Percentiles rank a stretch among this genome's conserved stretches.
phyloP scores from a whole-genome alignment of 2,797 vertebrate species.

The Picus viridis region DNA sequence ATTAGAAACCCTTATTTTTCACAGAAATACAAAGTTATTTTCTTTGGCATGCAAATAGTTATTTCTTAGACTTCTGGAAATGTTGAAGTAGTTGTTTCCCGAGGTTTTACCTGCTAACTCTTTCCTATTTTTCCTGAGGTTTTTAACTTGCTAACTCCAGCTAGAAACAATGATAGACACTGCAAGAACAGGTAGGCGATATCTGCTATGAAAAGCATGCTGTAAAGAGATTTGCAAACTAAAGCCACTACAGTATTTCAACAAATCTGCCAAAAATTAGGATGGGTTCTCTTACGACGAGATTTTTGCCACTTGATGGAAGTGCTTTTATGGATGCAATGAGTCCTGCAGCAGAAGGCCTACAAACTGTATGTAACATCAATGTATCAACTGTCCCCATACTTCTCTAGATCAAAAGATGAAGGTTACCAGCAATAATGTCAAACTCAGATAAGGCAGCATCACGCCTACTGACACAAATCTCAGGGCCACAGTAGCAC shows the following conservation, averaged over 20 bases:
- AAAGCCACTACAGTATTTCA: neutral
- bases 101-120: constrained; percentile 49
- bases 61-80: constrained; percentile 66
- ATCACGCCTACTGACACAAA: neutral
- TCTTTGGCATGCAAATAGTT: constrained; percentile 61
- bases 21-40: constrained; percentile 48
- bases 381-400: neutral
- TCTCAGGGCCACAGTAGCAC: neutral
- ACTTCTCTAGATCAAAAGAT: neutral
- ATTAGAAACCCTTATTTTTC: constrained; percentile 57
- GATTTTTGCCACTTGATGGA: neutral
- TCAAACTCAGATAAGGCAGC: neutral
- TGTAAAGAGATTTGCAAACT: neutral
- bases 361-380: accelerated
- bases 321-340: neutral
- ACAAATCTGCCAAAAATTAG: neutral
- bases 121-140: constrained; percentile 22
- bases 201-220: neutral
- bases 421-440: neutral
- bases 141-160: constrained; percentile 12
- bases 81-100: constrained; percentile 54
- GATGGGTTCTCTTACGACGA: neutral
- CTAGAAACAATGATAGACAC: neutral
- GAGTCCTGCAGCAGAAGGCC: neutral
- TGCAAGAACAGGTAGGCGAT: neutral